Conservation (phyloP, 2,888 invertebrate genomes). For the Chelonus formosanus region DNA sequence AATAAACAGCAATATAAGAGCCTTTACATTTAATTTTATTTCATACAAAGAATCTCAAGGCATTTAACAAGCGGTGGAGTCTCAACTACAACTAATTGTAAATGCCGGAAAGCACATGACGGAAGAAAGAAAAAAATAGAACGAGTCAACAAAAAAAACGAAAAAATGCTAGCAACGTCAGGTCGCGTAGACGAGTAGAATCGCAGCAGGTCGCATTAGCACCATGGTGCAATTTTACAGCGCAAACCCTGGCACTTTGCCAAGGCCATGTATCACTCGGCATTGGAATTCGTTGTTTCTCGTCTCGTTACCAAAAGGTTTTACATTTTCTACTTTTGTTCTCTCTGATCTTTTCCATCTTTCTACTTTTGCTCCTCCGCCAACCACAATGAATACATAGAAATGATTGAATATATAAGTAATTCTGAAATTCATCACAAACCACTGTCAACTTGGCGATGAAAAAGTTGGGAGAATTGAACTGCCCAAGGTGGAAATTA, state of each 20-base stretch:
- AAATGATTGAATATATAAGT: no score
- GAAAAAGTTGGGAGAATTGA: no score
- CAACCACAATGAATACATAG: not conserved
- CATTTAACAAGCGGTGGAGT: constrained; percentile 5
- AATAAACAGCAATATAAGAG: constrained; percentile 1
- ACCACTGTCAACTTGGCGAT: no score
- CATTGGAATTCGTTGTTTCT: constrained; percentile 60
- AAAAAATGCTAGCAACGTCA: constrained; percentile 46
- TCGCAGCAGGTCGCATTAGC: constrained; percentile 54
- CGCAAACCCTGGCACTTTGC: constrained; percentile 56
- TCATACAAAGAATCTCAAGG: not conserved
- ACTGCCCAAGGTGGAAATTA: no score
- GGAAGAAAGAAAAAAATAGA: constrained; percentile 25
- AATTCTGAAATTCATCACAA: no score
- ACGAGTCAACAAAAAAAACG: constrained; percentile 28
- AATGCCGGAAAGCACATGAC: constrained; percentile 25
- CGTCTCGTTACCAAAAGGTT: constrained; percentile 56
- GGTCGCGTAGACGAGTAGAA: constrained; percentile 50
- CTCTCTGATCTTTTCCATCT: constrained; percentile 37
- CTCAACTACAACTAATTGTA: constrained; percentile 33
- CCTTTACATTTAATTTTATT: not conserved
- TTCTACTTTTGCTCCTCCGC: constrained; percentile 26
- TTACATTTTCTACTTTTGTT: constrained; percentile 49
- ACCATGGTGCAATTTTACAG: constrained; percentile 55
- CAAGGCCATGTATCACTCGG: constrained; percentile 58